A percentile compares a stretch with the other conserved stretches of the same genome.
Evolutionary conservation across 2,888 invertebrate species (phyloP).

Genomic region (Pheosia tremula): DNA sequence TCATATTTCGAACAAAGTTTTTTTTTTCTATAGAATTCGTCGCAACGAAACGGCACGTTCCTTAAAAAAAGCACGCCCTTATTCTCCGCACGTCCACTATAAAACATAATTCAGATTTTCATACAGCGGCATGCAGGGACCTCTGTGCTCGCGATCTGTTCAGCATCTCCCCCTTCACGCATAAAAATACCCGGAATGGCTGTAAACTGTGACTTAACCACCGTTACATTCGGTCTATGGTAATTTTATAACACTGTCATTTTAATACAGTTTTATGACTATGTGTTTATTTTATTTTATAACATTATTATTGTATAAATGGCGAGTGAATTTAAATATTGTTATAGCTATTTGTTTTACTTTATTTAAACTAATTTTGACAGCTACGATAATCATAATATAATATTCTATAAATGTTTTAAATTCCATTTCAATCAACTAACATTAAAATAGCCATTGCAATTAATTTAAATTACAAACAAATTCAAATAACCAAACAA

Average conservation of each 20-base stretch:
- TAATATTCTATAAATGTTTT: too few species aligned
- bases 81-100: constrained; percentile 80
- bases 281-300: constrained; percentile 5
- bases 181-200: constrained; percentile 67
- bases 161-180: constrained; percentile 60
- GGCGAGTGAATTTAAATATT: too few species aligned
- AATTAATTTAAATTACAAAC: too few species aligned
- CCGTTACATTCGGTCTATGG: constrained; percentile 33
- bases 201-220: constrained; percentile 56
- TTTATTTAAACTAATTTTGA: too few species aligned
- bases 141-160: constrained; percentile 68
- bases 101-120: constrained; percentile 82
- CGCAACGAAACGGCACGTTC: constrained; percentile 44
- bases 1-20: neutral
- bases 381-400: too few species aligned
- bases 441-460: too few species aligned
- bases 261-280: constrained; percentile 11
- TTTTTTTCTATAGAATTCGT: constrained; percentile 37
- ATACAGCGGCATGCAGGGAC: constrained; percentile 57
- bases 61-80: constrained; percentile 49
- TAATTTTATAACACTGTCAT: constrained; percentile 40
- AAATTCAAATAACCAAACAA: neutral
- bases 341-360: too few species aligned
- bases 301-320: neutral
- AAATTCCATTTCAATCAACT: too few species aligned